Percentiles rank a stretch among this genome's conserved stretches.
These are phyloP conservation scores for Hemaris fuciformis DNA, from an alignment of 2,888 invertebrate species.

Conservation along the genomic window DNA sequence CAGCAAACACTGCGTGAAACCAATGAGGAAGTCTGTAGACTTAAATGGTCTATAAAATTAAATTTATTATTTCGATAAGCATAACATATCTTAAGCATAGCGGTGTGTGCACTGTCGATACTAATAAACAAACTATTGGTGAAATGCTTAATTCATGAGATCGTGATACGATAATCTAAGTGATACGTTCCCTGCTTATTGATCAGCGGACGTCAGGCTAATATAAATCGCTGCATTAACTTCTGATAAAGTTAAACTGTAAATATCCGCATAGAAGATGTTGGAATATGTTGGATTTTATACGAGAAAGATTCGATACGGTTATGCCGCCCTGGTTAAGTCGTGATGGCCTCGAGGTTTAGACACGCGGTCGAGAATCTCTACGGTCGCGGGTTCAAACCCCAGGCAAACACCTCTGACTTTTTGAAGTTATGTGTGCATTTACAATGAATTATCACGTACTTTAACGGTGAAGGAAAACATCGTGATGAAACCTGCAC, in stretches of 20 bases:
- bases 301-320: too few species aligned
- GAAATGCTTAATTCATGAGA: constrained; percentile 4
- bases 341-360: too few species aligned
- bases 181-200: background rate
- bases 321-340: too few species aligned
- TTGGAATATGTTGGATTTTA: background rate
- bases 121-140: constrained; percentile 6
- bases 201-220: background rate
- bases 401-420: too few species aligned
- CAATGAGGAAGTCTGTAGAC: too few species aligned
- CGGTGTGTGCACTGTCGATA: background rate
- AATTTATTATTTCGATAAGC: background rate
- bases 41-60: background rate
- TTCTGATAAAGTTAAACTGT: background rate
- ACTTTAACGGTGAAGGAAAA: too few species aligned
- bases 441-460: too few species aligned
- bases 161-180: background rate
- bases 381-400: too few species aligned
- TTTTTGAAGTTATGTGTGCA: too few species aligned
- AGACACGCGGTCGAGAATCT: too few species aligned
- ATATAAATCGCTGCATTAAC: constrained; percentile 2
- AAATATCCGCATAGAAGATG: background rate
- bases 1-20: too few species aligned
- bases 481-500: too few species aligned
- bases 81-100: background rate